Evolutionary conservation across 1,140 invertebrate species (phyloP).

Genomic region (Nasonia vitripennis): DNA sequence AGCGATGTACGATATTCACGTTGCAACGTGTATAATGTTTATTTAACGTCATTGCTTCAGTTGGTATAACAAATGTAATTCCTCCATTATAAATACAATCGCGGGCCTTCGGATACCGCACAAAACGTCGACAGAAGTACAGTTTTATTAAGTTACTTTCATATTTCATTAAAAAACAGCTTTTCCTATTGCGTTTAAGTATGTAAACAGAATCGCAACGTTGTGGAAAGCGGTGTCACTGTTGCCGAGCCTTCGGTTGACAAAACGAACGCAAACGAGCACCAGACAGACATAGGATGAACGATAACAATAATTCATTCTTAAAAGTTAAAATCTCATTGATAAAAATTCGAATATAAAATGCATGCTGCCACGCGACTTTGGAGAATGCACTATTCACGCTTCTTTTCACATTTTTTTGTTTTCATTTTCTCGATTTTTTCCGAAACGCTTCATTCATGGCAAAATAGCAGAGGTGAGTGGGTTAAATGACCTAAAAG

Average conservation of each 20-base stretch:
- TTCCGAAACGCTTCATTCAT: background rate
- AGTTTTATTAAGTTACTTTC: conserved; percentile 14
- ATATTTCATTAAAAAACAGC: conserved; percentile 2
- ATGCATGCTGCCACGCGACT: conserved; percentile 13
- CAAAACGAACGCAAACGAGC: conserved; percentile 12
- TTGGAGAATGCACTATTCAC: conserved; percentile 7
- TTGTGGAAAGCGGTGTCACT: background rate
- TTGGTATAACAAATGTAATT: conserved; percentile 39
- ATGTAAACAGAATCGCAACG: background rate
- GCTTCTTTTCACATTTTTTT: background rate
- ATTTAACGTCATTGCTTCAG: conserved; percentile 34
- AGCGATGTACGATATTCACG: background rate
- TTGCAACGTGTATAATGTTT: conserved; percentile 41
- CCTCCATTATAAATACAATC: conserved; percentile 14
- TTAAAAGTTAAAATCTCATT: conserved; percentile 23
- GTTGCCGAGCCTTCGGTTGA: background rate
- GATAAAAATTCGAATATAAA: conserved; percentile 31
- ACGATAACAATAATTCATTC: background rate
- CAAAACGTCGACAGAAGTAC: conserved; percentile 8
- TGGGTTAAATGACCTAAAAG: conserved; percentile 1
- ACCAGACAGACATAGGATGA: background rate
- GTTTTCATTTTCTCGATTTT: background rate
- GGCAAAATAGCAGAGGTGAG: conserved; percentile 3
- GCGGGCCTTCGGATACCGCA: too few species aligned
- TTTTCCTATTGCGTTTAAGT: background rate